Conservation (phyloP, 1,140 invertebrate genomes). For the Drosophila willistoni region DNA sequence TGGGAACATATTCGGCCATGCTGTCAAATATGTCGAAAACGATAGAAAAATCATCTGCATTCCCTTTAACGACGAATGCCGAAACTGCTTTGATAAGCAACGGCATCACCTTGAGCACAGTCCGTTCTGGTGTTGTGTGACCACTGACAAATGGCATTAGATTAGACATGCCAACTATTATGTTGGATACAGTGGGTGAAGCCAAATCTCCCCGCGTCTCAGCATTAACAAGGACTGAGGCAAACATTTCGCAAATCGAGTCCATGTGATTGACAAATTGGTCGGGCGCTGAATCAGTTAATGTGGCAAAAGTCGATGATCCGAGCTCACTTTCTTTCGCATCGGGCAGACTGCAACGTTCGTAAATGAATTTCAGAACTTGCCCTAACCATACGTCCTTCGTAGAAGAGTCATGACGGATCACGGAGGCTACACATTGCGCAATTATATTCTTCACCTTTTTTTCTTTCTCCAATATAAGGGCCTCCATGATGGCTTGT, state of each 20-base stretch:
- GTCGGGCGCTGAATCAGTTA: slow-evolving; percentile 76
- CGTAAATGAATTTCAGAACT: slow-evolving; percentile 87
- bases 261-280: slow-evolving; percentile 78
- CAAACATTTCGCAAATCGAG: slow-evolving; percentile 68
- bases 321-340: slow-evolving; percentile 75
- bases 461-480: slow-evolving; percentile 86
- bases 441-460: slow-evolving; percentile 87
- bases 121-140: slow-evolving; percentile 77
- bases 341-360: slow-evolving; percentile 60
- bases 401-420: slow-evolving; percentile 88
- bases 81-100: slow-evolving; percentile 86
- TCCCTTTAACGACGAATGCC: slow-evolving; percentile 84
- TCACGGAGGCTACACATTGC: slow-evolving; percentile 87
- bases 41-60: slow-evolving; percentile 86
- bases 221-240: slow-evolving; percentile 48
- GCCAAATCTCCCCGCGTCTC: slow-evolving; percentile 63
- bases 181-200: slow-evolving; percentile 66
- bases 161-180: slow-evolving; percentile 64
- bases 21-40: slow-evolving; percentile 90
- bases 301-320: slow-evolving; percentile 70
- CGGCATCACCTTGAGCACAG: slow-evolving; percentile 87
- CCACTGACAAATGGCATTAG: slow-evolving; percentile 73
- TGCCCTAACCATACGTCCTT: slow-evolving; percentile 87
- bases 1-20: slow-evolving; percentile 87
- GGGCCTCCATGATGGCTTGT: slow-evolving; percentile 85